Percentiles rank a stretch among this genome's conserved stretches.
Evolutionary conservation across 2,113 vertebrate species (phyloP).

Genomic region (Arizona elegans): DNA sequence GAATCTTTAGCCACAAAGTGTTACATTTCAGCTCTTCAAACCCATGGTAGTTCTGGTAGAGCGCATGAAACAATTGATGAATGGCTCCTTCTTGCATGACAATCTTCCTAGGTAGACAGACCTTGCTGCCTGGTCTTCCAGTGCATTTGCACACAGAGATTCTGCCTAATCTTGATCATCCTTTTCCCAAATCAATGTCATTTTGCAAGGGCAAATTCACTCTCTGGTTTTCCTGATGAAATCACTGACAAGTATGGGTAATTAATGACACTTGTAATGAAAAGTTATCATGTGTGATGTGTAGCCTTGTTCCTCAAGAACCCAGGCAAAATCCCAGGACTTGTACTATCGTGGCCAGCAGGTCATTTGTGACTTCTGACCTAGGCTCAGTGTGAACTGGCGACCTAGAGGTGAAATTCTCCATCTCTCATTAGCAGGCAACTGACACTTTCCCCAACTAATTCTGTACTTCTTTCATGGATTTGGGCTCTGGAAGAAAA

Average conservation of each 20-base stretch:
- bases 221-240: neutral
- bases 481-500: neutral
- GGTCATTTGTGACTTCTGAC: conserved; percentile 1
- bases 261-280: neutral
- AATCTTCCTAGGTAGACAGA: neutral
- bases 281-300: neutral
- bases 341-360: neutral
- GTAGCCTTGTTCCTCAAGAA: neutral
- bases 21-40: neutral
- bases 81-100: neutral
- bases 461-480: neutral
- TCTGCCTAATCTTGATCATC: neutral
- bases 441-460: neutral
- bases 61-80: neutral
- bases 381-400: conserved; percentile 5
- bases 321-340: neutral
- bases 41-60: neutral
- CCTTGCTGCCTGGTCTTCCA: neutral
- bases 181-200: neutral
- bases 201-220: neutral
- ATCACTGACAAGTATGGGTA: neutral
- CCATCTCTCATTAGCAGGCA: conserved; percentile 7
- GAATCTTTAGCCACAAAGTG: neutral
- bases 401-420: conserved; percentile 11
- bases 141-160: neutral